Conservation (phyloP, 2,888 invertebrate genomes). For the Noctua janthe region DNA sequence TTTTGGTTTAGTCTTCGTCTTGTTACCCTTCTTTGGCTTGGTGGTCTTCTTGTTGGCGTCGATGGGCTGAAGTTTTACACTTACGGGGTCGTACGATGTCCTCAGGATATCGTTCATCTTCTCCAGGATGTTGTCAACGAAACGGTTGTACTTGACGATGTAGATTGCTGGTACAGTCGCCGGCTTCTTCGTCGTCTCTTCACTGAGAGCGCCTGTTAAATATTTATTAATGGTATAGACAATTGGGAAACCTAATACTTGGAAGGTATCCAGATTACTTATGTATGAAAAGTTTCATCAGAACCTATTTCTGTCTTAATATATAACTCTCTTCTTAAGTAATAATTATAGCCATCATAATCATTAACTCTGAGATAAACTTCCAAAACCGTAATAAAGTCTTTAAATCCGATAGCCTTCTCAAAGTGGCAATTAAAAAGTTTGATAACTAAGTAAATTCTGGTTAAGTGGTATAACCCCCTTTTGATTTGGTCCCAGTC, state of each 20-base stretch:
- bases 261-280: neutral
- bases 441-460: neutral
- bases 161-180: slow-evolving; percentile 92
- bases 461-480: neutral
- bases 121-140: slow-evolving; percentile 95
- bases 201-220: slow-evolving; percentile 87
- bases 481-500: neutral
- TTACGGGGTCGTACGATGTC: slow-evolving; percentile 95
- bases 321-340: neutral
- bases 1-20: slow-evolving; percentile 83
- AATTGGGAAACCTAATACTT: slow-evolving; percentile 1
- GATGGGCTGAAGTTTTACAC: slow-evolving; percentile 92
- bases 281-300: neutral
- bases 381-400: neutral
- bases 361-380: neutral
- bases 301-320: no score
- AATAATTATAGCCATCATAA: neutral
- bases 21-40: slow-evolving; percentile 86
- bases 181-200: slow-evolving; percentile 81
- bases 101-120: slow-evolving; percentile 95
- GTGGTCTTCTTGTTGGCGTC: slow-evolving; percentile 89
- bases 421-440: neutral
- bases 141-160: slow-evolving; percentile 95
- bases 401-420: neutral
- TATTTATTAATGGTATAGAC: slow-evolving; percentile 54